Evolutionary conservation across 2,888 invertebrate species (phyloP).

Genomic region (Strigamia crassipes): DNA sequence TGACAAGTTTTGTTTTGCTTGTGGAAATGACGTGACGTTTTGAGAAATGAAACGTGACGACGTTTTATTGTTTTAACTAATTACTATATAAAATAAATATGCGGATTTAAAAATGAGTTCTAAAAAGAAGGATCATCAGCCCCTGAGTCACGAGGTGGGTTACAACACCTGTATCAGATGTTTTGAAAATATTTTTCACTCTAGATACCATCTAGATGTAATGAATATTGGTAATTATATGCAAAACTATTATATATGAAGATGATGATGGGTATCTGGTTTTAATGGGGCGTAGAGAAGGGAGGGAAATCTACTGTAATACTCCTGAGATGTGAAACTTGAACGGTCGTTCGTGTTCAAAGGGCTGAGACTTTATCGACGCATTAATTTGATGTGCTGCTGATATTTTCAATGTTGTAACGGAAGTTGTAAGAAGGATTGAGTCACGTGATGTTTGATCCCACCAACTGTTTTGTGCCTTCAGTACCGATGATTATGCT

Average conservation of each 20-base stretch:
- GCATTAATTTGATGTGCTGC: background rate
- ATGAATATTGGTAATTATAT: constrained; percentile 36
- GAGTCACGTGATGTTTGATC: constrained; percentile 31
- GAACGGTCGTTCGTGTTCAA: background rate
- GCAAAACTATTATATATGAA: background rate
- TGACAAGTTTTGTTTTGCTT: background rate
- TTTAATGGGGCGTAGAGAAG: background rate
- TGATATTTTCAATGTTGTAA: constrained; percentile 33
- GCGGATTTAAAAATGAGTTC: background rate
- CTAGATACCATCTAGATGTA: background rate
- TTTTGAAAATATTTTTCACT: constrained; percentile 25
- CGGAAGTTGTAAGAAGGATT: constrained; percentile 31
- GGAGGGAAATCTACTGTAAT: background rate
- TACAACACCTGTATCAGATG: constrained; percentile 28
- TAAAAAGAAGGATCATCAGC: constrained; percentile 1
- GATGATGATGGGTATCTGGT: background rate
- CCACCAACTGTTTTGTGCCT: constrained; percentile 19
- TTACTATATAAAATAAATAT: background rate
- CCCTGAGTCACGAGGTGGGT: constrained; percentile 22
- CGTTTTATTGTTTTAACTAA: too few species aligned
- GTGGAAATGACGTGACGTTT: background rate
- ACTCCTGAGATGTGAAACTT: background rate
- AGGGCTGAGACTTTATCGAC: constrained; percentile 2
- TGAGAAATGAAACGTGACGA: too few species aligned
- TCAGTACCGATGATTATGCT: constrained; percentile 5